A percentile compares a stretch with the other conserved stretches of the same genome.
Evolutionary conservation across 1,140 invertebrate species (phyloP).

Genomic region (Octopus bimaculoides): DNA sequence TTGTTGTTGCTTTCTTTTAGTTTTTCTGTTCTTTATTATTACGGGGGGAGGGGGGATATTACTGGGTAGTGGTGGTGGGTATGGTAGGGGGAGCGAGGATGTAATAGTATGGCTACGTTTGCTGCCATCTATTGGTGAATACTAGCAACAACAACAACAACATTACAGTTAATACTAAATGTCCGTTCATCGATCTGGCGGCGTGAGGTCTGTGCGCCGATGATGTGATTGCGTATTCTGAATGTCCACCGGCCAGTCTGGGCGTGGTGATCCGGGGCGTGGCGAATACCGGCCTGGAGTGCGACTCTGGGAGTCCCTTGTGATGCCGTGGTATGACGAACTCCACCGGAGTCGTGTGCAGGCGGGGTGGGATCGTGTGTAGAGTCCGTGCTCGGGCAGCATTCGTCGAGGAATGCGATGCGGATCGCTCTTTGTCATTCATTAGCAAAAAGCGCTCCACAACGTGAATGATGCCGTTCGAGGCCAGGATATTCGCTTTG

Average conservation of each 20-base stretch:
- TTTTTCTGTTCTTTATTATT: not conserved
- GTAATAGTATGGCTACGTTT: not conserved
- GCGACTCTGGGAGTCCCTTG: not conserved
- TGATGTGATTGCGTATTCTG: not conserved
- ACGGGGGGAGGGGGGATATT: not conserved
- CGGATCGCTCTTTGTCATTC: conserved; percentile 7
- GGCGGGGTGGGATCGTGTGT: conserved; percentile 1
- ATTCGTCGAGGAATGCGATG: not conserved
- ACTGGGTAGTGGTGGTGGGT: not conserved
- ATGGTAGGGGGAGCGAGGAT: no score
- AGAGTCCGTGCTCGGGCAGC: not conserved
- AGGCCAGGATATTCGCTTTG: conserved; percentile 30
- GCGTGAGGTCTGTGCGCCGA: not conserved
- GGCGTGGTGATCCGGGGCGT: not conserved
- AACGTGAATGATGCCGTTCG: conserved; percentile 36
- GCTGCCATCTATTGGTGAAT: not conserved
- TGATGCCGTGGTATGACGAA: not conserved
- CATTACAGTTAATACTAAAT: not conserved
- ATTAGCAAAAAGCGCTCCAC: conserved; percentile 28
- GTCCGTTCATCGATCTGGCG: not conserved
- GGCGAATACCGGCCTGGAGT: not conserved
- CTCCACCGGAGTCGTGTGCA: not conserved
- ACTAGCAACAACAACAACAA: not conserved
- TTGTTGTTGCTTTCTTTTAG: not conserved
- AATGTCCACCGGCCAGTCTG: not conserved